A percentile compares a stretch with the other conserved stretches of the same genome.
Evolutionary conservation across 2,797 vertebrate genomes (phyloP).

Genomic region (Takifugu rubripes): DNA sequence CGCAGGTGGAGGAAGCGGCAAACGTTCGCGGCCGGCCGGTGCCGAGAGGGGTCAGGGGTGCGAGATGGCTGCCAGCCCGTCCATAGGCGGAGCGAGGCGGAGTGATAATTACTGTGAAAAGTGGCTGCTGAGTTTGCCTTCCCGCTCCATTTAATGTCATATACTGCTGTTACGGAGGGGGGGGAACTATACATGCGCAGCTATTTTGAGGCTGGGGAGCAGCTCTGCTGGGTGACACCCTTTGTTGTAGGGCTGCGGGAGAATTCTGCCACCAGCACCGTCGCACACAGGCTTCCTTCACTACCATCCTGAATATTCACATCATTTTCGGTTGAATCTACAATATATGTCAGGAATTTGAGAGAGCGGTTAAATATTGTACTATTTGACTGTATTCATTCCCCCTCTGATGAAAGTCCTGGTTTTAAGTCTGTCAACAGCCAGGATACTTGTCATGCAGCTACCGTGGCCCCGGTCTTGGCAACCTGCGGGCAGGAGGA

Average conservation of each 20-base stretch:
- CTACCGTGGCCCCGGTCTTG: no score
- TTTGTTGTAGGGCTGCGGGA: conserved; percentile 11
- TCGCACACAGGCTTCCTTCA: no score
- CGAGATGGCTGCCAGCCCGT: conserved; percentile 45
- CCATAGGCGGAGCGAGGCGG: conserved; percentile 42
- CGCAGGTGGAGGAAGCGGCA: conserved; percentile 48
- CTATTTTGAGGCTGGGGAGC: conserved; percentile 44
- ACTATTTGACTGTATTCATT: no score
- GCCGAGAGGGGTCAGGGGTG: conserved; percentile 48
- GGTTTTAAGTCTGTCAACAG: no score
- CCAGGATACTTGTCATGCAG: no score
- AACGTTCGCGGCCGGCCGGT: conserved; percentile 30
- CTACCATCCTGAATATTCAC: no score
- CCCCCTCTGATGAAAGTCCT: no score
- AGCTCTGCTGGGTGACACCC: conserved; percentile 25
- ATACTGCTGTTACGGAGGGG: conserved; percentile 47
- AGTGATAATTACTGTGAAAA: conserved; percentile 78
- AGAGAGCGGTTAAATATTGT: no score
- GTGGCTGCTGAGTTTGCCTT: conserved; percentile 69
- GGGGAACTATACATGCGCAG: conserved; percentile 35
- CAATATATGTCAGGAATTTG: no score
- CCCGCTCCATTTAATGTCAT: conserved; percentile 63
- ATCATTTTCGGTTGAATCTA: no score
- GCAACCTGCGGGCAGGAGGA: no score
- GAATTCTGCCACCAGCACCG: no score